A percentile compares a stretch with the other conserved stretches of the same genome.
phyloP scores from a whole-genome alignment of 1,140 invertebrate species.

The Drosophila biarmipes region DNA sequence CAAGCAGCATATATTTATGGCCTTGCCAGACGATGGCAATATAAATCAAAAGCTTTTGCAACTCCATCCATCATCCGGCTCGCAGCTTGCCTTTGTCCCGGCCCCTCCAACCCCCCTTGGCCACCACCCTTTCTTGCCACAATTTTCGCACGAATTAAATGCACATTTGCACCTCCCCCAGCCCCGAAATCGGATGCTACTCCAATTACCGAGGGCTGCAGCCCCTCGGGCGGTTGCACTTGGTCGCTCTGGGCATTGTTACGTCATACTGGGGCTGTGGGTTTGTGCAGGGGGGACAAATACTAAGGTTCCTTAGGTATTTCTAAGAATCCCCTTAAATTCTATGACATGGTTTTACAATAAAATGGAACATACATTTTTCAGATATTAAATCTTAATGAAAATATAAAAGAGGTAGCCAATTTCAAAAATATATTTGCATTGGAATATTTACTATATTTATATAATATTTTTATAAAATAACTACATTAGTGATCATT shows the following conservation, averaged over 20 bases:
- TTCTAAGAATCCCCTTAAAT: neutral
- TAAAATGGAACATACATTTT: no score
- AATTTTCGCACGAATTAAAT: conserved; percentile 78
- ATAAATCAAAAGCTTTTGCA: conserved; percentile 80
- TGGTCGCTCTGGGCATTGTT: conserved; percentile 73
- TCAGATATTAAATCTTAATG: no score
- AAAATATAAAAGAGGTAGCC: no score
- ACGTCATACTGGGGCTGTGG: conserved; percentile 48
- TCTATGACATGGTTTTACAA: no score
- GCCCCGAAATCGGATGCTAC: conserved; percentile 9
- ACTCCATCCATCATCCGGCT: conserved; percentile 75
- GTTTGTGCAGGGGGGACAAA: neutral
- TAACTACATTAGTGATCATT: no score
- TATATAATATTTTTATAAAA: no score
- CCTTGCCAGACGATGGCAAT: conserved; percentile 64
- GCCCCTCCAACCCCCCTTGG: neutral
- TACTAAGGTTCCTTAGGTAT: neutral
- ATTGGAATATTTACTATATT: no score
- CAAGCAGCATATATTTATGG: conserved; percentile 70
- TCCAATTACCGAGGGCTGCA: conserved; percentile 66
- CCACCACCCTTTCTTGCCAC: conserved; percentile 28
- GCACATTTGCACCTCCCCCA: conserved; percentile 66
- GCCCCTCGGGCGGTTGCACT: conserved; percentile 40
- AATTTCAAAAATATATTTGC: no score
- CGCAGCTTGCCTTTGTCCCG: conserved; percentile 37